Percentiles rank a stretch among this genome's conserved stretches.
phyloP scores from a whole-genome alignment of 2,797 vertebrate species.

The Cyclopterus lumpus region DNA sequence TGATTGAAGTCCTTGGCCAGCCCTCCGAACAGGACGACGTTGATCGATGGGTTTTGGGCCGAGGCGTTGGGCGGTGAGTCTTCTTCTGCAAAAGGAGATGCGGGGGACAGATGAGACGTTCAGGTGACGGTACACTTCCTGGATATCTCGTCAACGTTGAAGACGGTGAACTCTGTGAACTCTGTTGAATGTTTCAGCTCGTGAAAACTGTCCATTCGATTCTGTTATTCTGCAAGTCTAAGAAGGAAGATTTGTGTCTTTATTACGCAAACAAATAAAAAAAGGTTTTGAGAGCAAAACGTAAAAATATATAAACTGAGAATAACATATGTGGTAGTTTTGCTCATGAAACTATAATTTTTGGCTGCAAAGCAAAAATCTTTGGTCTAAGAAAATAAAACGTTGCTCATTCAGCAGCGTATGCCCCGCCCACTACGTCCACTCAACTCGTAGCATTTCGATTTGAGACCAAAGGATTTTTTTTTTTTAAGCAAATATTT shows the following conservation, averaged over 20 bases:
- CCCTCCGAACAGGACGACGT: slow-evolving; percentile 70
- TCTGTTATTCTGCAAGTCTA: not conserved
- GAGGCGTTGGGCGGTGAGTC: slow-evolving; percentile 30
- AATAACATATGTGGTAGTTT: too few relatives aligned
- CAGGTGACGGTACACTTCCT: not conserved
- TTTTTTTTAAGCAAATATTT: not conserved
- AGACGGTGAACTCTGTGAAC: not conserved
- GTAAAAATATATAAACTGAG: too few relatives aligned
- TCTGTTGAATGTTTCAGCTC: not conserved
- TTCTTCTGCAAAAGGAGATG: slow-evolving; percentile 67
- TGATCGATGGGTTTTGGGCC: slow-evolving; percentile 69
- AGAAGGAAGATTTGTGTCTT: too few relatives aligned
- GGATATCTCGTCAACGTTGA: not conserved
- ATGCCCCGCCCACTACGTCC: too few relatives aligned
- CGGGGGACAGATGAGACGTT: not conserved
- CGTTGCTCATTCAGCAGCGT: too few relatives aligned
- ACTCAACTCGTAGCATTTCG: too few relatives aligned
- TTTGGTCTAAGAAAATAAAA: too few relatives aligned
- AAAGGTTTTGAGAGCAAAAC: too few relatives aligned
- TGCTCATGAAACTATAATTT: too few relatives aligned
- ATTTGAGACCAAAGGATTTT: too few relatives aligned
- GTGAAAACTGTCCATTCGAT: not conserved
- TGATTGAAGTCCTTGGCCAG: slow-evolving; percentile 78
- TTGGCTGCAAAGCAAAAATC: too few relatives aligned
- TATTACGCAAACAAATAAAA: too few relatives aligned